Conservation (phyloP, 1,140 invertebrate genomes). For the Cyrtorhinus lividipennis region DNA sequence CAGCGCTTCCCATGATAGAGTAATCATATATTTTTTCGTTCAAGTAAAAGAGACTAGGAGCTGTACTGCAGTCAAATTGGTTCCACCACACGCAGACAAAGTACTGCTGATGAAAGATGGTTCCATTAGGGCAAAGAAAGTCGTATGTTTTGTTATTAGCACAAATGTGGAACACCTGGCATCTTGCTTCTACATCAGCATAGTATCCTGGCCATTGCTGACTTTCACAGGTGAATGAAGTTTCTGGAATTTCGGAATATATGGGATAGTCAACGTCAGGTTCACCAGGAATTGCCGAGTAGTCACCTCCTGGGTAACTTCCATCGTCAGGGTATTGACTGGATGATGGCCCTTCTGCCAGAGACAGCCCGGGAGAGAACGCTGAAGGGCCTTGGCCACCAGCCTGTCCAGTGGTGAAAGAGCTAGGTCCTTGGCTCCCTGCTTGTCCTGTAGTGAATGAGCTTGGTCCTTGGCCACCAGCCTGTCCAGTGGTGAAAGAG, state of each 20-base stretch:
- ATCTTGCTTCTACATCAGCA: conserved; percentile 64
- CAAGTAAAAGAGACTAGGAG: conserved; percentile 49
- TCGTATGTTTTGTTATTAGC: conserved; percentile 63
- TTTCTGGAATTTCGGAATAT: conserved; percentile 50
- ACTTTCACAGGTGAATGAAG: conserved; percentile 56
- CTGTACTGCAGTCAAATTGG: conserved; percentile 65
- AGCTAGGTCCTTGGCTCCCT: conserved; percentile 18
- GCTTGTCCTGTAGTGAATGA: conserved; percentile 13
- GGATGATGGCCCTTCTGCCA: conserved; percentile 23
- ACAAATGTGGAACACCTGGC: conserved; percentile 77
- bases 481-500: conserved; percentile 23
- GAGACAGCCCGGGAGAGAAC: conserved; percentile 22
- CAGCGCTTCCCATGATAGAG: conserved; percentile 33
- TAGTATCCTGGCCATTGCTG: conserved; percentile 71
- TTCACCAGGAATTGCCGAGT: conserved; percentile 63
- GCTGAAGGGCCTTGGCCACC: conserved; percentile 23
- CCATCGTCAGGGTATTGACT: conserved; percentile 34
- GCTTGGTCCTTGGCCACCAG: conserved; percentile 23
- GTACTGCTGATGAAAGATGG: conserved; percentile 70
- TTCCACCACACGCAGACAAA: conserved; percentile 85
- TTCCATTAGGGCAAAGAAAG: conserved; percentile 80
- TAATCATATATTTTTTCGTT: conserved; percentile 69
- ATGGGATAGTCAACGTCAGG: conserved; percentile 56
- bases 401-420: conserved; percentile 1
- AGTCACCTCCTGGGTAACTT: conserved; percentile 51